A percentile compares a stretch with the other conserved stretches of the same genome.
Evolutionary conservation across 2,797 vertebrate genomes (phyloP).

Genomic region (Phoeniculus purpureus): DNA sequence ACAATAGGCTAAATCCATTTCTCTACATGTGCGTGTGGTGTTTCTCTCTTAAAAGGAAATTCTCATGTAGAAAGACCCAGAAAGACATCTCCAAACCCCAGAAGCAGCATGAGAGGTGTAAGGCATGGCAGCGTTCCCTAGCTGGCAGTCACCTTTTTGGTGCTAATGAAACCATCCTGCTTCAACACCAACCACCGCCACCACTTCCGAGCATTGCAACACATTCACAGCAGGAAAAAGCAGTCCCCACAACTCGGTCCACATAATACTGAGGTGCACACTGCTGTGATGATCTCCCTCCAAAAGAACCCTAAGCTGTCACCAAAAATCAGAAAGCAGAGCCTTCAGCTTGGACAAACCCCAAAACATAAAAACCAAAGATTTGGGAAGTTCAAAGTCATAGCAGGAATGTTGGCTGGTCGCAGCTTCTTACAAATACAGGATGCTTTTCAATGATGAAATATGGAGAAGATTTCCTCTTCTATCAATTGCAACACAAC

Average conservation of each 20-base stretch:
- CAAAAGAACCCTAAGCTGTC: background rate
- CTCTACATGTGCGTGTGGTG: background rate
- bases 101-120: rapidly evolving
- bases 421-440: conserved; percentile 50
- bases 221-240: conserved; percentile 22
- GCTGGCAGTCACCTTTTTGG: background rate
- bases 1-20: background rate
- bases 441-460: conserved; percentile 61
- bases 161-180: background rate
- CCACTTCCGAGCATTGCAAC: background rate
- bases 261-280: background rate
- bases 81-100: background rate
- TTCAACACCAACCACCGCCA: conserved; percentile 29
- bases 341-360: background rate
- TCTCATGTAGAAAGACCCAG: background rate
- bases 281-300: background rate
- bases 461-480: conserved; percentile 41
- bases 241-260: background rate
- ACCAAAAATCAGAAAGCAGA: background rate
- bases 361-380: background rate
- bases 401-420: background rate
- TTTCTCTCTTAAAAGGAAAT: background rate
- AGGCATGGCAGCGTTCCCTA: background rate
- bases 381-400: conserved; percentile 21
- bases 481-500: conserved; percentile 41